Base-by-base conservation (phyloP, 1,140 invertebrate species). In the Apis florea region DNA sequence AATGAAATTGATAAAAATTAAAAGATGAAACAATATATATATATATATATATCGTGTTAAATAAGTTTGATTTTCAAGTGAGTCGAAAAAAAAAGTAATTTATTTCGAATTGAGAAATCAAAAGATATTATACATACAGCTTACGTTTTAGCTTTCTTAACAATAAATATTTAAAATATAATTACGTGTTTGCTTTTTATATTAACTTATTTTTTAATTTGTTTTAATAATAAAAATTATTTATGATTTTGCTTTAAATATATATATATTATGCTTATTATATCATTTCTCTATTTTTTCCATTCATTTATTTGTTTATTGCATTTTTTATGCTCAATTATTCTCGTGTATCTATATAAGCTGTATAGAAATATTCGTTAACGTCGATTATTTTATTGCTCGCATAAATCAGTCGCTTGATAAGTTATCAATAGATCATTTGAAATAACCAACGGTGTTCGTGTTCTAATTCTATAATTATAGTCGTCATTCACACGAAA, bases 141-240 rank as follows among this genome's bases (percentile, higher is more conserved):
- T 77, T 77, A 51, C 75, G 21, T 26, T 49, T 56, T 11, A 21
- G 26, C 40, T 68, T 77, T 59, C 40, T 68, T 15, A 53, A 31
- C 53, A 77, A 77, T 77, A 51, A 68, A 58, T 31, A 40, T 51
- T 77, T 40, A n/a, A 77, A 58, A 77, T 58, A 56, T 77, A 77
- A 77, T 77, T 77, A 68, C 72, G 59, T 21, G 40, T 53, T 58
- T 31, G 31, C 31, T 31, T 31, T 31, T 31, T 40, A 40, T 40
- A 40, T 40, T 6, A 40, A 4, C 26, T 47, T 74, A 1, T 51
- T 61, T 63, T n/a, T 13, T 24, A 11, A 24, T 59, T 59, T 12
- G 8, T 59, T 59, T 15, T 1, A 58, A 9, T 21, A n/a, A 5
- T 21, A 6, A 40, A 40, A 40, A 5, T 40, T 58, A n/a, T n/a